Base-by-base conservation (phyloP, 2,113 vertebrate genomes). In the Epinephelus cyanopodus region DNA sequence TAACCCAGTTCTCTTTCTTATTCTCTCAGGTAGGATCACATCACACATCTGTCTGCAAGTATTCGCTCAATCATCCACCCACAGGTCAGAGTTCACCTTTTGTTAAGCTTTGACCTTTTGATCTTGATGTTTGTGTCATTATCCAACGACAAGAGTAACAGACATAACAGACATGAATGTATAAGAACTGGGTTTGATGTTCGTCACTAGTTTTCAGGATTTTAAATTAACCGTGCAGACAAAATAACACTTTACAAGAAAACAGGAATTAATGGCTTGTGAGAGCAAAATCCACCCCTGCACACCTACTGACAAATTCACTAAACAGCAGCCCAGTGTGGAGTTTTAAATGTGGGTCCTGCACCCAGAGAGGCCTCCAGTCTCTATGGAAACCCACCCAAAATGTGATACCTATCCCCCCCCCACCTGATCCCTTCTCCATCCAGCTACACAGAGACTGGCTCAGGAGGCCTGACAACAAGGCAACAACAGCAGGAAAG, bases 401-500 rank as follows among this genome's bases (percentile, higher is more conserved):
- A 45, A 45, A 10, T 45, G 42, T 45, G 9, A 56, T 42, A 52
- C 21, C 5, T 39, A 3, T 12, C 47, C 47, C 48, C 4, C 4
- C 18, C 27, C 18, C 66, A 21, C 39, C 60, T 29, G 29, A 83
- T 79, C 81, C 79, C 67, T 75, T 81, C 77, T 74, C 39, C 62
- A 61, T 81, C 85, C 64, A 11, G 42, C 54, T 21, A 13, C 19
- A 17, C 23, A 23, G 62, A 18, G 56, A 56, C 61, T 29, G 81
- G 78, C 76, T 87, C 82, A 73, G 48, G 73, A 73, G 74, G 58
- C 68, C 77, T 15, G 45, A 74, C 87, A 77, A 91, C 82, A 91
- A 92, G 91, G 90, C 86, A 87, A 57, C 81, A 79, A 73, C 74
- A 89, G 72, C 68, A 81, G 72, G 76, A 78, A 54, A 74, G 70